Percentiles rank a stretch among this genome's conserved stretches.
Evolutionary conservation across 2,888 invertebrate genomes (phyloP).

Genomic region (Amblyjoppa proteus): DNA sequence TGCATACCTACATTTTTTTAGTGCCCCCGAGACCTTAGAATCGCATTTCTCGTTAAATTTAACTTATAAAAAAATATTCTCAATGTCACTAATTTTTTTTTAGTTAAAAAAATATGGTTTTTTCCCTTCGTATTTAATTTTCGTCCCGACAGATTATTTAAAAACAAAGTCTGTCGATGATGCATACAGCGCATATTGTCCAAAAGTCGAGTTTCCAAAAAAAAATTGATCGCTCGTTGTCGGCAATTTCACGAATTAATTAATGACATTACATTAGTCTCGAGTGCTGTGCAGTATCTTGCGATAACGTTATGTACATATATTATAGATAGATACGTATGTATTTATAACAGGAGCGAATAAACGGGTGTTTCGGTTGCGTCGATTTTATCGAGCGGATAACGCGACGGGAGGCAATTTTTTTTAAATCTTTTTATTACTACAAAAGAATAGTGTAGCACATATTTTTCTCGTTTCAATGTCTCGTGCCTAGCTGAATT

Average conservation of each 20-base stretch:
- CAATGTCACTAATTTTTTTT: too few species aligned
- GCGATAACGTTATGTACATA: background rate
- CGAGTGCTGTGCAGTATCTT: background rate
- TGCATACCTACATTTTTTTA: background rate
- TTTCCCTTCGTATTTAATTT: background rate
- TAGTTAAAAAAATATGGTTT: too few species aligned
- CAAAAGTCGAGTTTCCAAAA: background rate
- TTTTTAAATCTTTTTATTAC: background rate
- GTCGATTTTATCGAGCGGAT: slow-evolving; percentile 51
- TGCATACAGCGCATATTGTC: background rate
- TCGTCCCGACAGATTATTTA: background rate
- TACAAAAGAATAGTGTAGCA: too few species aligned
- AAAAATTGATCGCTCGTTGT: background rate
- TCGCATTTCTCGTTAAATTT: too few species aligned
- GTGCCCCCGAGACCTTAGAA: too few species aligned
- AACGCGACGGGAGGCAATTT: slow-evolving; percentile 21
- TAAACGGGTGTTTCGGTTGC: slow-evolving; percentile 15
- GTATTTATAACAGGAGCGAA: background rate
- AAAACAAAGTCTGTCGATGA: background rate
- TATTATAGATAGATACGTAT: background rate
- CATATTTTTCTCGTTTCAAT: background rate
- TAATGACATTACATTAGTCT: slow-evolving; percentile 5
- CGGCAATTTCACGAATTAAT: background rate
- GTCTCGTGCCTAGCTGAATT: too few species aligned
- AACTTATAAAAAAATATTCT: too few species aligned